phyloP scores from a whole-genome alignment of 2,888 invertebrate species.

The Caenorhabditis imperialis region DNA sequence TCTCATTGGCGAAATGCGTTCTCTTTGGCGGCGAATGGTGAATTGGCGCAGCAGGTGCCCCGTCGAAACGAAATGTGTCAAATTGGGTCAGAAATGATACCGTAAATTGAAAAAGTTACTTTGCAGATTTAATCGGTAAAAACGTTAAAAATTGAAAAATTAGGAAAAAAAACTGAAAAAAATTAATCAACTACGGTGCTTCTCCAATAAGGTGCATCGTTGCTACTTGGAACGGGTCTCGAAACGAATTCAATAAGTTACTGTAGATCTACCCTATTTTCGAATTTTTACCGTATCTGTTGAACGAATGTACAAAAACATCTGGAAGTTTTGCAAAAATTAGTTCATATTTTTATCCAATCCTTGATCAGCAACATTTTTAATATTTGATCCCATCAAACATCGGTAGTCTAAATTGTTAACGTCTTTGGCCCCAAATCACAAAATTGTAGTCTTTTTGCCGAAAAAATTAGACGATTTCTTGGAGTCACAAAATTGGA shows the following conservation, averaged over 20 bases:
- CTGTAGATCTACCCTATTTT: background rate
- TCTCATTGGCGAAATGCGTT: background rate
- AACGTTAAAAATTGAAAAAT: too few species aligned
- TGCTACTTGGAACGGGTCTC: background rate
- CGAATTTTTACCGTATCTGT: too few species aligned
- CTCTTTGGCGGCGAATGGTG: constrained; percentile 23
- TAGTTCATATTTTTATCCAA: too few species aligned
- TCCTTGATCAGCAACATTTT: too few species aligned
- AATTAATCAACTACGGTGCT: background rate
- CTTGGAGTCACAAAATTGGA: constrained; percentile 19
- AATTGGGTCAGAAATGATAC: background rate
- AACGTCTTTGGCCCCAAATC: too few species aligned
- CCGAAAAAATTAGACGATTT: constrained; percentile 16
- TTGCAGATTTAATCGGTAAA: background rate
- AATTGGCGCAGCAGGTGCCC: too few species aligned
- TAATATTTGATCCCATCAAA: too few species aligned
- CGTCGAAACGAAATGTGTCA: background rate
- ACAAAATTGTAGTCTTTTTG: constrained; percentile 27
- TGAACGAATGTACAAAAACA: too few species aligned
- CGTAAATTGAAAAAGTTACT: background rate
- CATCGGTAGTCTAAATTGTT: too few species aligned
- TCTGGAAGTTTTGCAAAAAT: too few species aligned
- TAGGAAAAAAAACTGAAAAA: too few species aligned
- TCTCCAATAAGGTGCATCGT: constrained; percentile 1
- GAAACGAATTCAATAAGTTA: background rate